Conservation (phyloP, 2,113 vertebrate species). For the Seriola rivoliana region DNA sequence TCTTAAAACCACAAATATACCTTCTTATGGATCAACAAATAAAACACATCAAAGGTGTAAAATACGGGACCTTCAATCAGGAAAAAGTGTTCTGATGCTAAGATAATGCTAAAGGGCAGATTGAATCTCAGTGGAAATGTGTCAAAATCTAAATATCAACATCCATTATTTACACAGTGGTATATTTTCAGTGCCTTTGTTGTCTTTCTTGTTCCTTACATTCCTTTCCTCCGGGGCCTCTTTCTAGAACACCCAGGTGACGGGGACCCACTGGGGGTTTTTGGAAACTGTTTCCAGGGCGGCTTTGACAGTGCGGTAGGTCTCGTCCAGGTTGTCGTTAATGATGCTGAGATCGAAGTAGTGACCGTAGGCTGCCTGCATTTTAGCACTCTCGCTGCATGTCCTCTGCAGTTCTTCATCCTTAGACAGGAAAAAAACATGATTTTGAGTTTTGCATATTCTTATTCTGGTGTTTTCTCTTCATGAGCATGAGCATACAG, state of each 20-base stretch:
- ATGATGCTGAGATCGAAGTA: conserved; percentile 94
- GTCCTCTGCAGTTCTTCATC: conserved; percentile 91
- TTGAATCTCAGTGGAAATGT: background rate
- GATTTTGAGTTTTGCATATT: background rate
- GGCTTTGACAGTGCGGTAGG: conserved; percentile 88
- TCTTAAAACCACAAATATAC: no score
- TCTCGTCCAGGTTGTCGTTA: conserved; percentile 92
- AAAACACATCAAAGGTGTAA: no score
- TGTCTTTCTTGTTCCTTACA: background rate
- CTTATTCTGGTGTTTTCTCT: background rate
- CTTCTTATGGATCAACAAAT: no score
- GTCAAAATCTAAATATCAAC: background rate
- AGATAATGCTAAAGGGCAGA: background rate
- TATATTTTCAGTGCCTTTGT: background rate
- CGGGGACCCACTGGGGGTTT: conserved; percentile 95
- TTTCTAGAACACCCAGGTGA: conserved; percentile 94
- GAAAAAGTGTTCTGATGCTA: background rate
- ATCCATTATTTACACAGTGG: conserved; percentile 1
- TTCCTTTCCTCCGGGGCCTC: background rate
- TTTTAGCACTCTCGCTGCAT: conserved; percentile 90
- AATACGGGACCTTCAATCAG: background rate
- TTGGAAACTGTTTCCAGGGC: conserved; percentile 89
- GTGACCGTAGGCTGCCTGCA: conserved; percentile 91
- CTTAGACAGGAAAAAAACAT: conserved; percentile 71
- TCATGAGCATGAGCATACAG: background rate